Conservation (phyloP, 2,797 vertebrate species). For the Rhinichthys osculus region DNA sequence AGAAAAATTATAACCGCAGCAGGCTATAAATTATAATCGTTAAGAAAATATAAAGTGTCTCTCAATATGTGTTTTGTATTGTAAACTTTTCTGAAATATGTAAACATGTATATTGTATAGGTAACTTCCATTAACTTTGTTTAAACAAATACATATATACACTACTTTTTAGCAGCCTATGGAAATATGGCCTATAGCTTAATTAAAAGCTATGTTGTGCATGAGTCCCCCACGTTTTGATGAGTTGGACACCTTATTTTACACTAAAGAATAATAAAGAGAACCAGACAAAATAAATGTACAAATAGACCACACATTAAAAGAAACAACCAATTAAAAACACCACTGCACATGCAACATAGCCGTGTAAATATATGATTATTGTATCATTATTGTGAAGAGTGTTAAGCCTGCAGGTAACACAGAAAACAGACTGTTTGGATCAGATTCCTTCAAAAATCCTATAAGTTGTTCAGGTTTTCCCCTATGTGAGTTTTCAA, state of each 20-base stretch:
- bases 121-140: too few relatives aligned
- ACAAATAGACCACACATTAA: not conserved
- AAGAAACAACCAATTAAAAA: not conserved
- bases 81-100: not conserved
- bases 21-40: not conserved
- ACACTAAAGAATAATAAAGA: not conserved
- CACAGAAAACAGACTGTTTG: not conserved
- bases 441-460: not conserved
- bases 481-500: not conserved
- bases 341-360: not conserved
- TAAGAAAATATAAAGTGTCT: not conserved
- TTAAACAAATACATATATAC: not conserved
- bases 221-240: not conserved
- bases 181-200: not conserved
- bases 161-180: not conserved
- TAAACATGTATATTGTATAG: not conserved
- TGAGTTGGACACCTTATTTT: not conserved
- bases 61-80: not conserved
- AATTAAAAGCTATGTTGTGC: not conserved
- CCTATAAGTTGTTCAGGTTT: not conserved
- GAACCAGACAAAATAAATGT: not conserved
- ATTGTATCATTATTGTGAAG: not conserved
- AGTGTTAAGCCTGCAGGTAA: not conserved
- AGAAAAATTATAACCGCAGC: rapidly evolving
- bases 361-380: not conserved